Percentiles rank a stretch among this genome's conserved stretches.
Evolutionary conservation across 2,113 vertebrate genomes (phyloP).

Genomic region (Onychostoma macrolepis): DNA sequence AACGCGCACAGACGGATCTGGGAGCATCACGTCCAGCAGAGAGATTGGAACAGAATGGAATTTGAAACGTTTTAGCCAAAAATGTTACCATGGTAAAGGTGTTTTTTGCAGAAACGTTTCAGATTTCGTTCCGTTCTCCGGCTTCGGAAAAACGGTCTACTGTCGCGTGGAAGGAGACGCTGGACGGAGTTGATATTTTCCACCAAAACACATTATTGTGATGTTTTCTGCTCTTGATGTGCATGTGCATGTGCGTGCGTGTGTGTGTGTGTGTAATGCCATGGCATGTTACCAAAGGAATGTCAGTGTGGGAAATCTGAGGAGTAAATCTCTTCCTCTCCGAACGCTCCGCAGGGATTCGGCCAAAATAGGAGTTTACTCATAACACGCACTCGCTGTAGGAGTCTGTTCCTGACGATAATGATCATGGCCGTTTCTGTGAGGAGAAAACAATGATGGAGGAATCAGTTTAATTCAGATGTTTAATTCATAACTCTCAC

Average conservation of each 20-base stretch:
- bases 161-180: background rate
- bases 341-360: background rate
- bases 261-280: background rate
- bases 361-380: constrained; percentile 24
- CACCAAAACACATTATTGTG: background rate
- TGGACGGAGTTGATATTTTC: background rate
- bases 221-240: background rate
- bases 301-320: constrained; percentile 50
- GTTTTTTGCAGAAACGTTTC: constrained; percentile 89
- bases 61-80: constrained; percentile 88
- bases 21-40: background rate
- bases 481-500: background rate
- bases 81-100: constrained; percentile 82
- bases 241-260: constrained; percentile 6
- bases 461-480: background rate
- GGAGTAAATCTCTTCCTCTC: constrained; percentile 15
- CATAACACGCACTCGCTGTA: background rate
- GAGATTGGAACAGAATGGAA: constrained; percentile 78
- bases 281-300: constrained; percentile 25
- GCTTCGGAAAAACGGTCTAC: constrained; percentile 55
- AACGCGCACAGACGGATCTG: background rate
- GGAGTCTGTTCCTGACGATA: background rate
- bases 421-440: background rate
- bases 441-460: background rate
- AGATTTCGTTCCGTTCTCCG: constrained; percentile 82